Base-by-base conservation (phyloP, 2,797 vertebrate genomes). In the Betta splendens region DNA sequence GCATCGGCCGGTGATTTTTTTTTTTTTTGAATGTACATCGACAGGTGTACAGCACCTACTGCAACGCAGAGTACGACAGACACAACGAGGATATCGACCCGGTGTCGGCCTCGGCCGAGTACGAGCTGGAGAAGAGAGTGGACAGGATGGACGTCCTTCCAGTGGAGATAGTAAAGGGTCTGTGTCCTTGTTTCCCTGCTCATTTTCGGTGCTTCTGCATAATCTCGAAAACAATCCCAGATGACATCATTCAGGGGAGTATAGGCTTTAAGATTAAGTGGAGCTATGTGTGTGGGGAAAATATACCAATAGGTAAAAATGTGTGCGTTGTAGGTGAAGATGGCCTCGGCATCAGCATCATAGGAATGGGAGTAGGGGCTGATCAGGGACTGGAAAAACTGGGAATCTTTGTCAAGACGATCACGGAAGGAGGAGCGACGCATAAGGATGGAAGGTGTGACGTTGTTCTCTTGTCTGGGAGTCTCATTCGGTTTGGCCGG, bases 321-420 rank as follows among this genome's bases (percentile, higher is more conserved):
- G 0, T 46, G 26, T 46, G 29, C 10, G 44, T 23, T 51, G 18
- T 51, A 97, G 95, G 93, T 78, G 89, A 93, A 2, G 92, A 94
- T 3, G 95, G 94, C 35, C 87, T 97, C 55, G 95, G 95, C 50
- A 97, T 97, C 83, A 96, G 94, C 66, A 97, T 97, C 62, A 96
- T 96, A 58, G 95, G 95, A 63, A 96, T 97, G 95, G 95, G 95
- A 37, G 95, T 97, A 23, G 95, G 94, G 49, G 95, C 94, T 20
- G 95, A 97, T 79, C 94, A 95, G 62, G 95, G 95, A 12, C 80
- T 97, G 86, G 95, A 96, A 81, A 96, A 97, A 80, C 86, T 97
- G 35, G 94, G 94, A 59, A 97, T 97, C 77, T 97, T 97, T 79
- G 94, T 97, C 33, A 97, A 97, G 91, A 95, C 94, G 3, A 84